Base-by-base conservation (phyloP, 2,113 vertebrate species). In the Podocnemis expansa region DNA sequence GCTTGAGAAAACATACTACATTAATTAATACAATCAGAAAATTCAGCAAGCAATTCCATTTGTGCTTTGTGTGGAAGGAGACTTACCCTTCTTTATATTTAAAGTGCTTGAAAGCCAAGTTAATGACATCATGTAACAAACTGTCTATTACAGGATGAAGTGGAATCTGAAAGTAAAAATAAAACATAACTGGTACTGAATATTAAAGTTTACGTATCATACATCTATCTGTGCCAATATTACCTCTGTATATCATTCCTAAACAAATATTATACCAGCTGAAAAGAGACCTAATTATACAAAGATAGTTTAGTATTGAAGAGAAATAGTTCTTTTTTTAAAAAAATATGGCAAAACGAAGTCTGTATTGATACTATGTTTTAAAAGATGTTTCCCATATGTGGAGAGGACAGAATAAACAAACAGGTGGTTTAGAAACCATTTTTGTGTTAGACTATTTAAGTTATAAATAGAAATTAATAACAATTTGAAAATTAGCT, bases 51-150 rank as follows among this genome's bases (percentile, higher is more conserved):
- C 3, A 17, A 10, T 45, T 2, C 73, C 80, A 31, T 85, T 78
- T 2, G 84, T 1, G 85, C 94, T 87, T 73, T 91, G 19, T 47
- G 76, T 11, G 49, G 56, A 96, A 96, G 76, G 12, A 93, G 60
- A 8, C 98, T 98, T 98, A 99, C 99, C 99, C 99, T 98, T 99
- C 99, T 97, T 99, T 99, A 97, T 99, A 99, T 97, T 99, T 99
- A 98, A 99, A 99, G 98, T 99, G 99, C 98, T 99, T 99, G 97
- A 99, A 99, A 85, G 99, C 98, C 98, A 99, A 97, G 96, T 99
- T 99, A 97, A 99, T 99, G 93, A 99, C 98, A 97, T 99, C 99
- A 92, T 99, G 99, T 97, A 99, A 99, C 94, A 99, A 99, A 97
- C 98, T 98, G 97, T 99, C 99, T 97, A 99, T 98, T 92, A 99